Evolutionary conservation across 1,140 invertebrate genomes (phyloP).

Genomic region (Apis laboriosa): DNA sequence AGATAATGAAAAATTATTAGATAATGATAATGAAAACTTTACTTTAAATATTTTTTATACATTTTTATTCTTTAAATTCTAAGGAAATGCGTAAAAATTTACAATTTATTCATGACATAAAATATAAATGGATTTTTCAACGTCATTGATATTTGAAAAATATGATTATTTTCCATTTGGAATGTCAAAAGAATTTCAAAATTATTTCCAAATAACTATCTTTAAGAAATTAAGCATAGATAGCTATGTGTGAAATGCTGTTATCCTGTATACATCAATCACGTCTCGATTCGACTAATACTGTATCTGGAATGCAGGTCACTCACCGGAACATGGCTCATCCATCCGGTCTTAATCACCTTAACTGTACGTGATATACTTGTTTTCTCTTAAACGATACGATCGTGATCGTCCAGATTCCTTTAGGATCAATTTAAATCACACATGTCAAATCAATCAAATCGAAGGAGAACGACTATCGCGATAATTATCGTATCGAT

Average conservation of each 20-base stretch:
- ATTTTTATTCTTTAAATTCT: too few species aligned
- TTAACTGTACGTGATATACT: conserved; percentile 55
- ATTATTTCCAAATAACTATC: not conserved
- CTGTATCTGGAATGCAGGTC: conserved; percentile 24
- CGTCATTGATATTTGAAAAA: too few species aligned
- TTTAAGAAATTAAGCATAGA: not conserved
- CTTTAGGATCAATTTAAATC: conserved; percentile 16
- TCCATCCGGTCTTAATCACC: conserved; percentile 59
- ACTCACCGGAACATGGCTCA: conserved; percentile 42
- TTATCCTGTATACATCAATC: conserved; percentile 29
- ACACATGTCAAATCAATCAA: conserved; percentile 21
- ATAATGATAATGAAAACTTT: too few species aligned
- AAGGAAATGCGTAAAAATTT: too few species aligned
- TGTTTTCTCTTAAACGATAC: conserved; percentile 39
- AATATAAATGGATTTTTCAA: too few species aligned
- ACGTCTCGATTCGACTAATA: conserved; percentile 10
- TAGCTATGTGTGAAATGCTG: not conserved
- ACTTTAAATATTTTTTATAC: too few species aligned
- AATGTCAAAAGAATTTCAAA: too few species aligned
- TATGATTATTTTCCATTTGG: too few species aligned
- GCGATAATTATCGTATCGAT: not conserved
- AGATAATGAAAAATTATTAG: too few species aligned
- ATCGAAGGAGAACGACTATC: not conserved
- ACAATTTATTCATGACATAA: too few species aligned
- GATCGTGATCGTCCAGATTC: conserved; percentile 41